phyloP scores from a whole-genome alignment of 2,888 invertebrate species.

The Diachrysia chrysitis region DNA sequence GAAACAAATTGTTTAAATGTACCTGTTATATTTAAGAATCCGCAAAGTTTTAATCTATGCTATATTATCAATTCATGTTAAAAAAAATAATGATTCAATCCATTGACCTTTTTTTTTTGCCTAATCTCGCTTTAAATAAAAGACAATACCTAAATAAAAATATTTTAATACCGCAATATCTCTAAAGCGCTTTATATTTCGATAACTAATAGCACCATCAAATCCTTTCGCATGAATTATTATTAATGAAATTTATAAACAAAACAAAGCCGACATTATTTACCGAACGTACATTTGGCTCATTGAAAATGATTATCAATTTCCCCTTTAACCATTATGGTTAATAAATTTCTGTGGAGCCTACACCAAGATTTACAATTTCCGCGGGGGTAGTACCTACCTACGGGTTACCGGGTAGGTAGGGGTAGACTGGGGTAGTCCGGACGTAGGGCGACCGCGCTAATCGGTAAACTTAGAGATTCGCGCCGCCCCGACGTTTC shows the following conservation, averaged over 20 bases:
- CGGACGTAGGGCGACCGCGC: constrained; percentile 37
- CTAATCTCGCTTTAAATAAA: neutral
- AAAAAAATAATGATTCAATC: neutral
- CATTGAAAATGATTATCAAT: constrained; percentile 65
- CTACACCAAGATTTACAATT: constrained; percentile 73
- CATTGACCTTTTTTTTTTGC: neutral
- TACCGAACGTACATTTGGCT: constrained; percentile 44
- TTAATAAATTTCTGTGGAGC: constrained; percentile 69
- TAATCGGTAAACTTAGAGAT: constrained; percentile 70
- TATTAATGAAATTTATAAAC: constrained; percentile 7
- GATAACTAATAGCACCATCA: neutral
- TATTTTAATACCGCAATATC: neutral
- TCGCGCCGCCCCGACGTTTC: constrained; percentile 53
- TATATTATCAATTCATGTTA: no score
- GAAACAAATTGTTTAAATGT: neutral
- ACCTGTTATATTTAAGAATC: no score
- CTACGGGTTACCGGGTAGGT: constrained; percentile 26
- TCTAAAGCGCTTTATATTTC: neutral
- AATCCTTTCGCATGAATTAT: neutral
- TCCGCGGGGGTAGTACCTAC: constrained; percentile 60
- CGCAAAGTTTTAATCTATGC: no score
- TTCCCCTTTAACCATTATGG: constrained; percentile 69
- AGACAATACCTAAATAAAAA: neutral
- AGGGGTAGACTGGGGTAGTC: constrained; percentile 17
- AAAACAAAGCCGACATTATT: constrained; percentile 37